Percentiles rank a stretch among this genome's conserved stretches.
These are phyloP conservation scores for Motacilla tschutschensis DNA, from an alignment of 2,113 vertebrate genomes.

Conservation along the genomic window DNA sequence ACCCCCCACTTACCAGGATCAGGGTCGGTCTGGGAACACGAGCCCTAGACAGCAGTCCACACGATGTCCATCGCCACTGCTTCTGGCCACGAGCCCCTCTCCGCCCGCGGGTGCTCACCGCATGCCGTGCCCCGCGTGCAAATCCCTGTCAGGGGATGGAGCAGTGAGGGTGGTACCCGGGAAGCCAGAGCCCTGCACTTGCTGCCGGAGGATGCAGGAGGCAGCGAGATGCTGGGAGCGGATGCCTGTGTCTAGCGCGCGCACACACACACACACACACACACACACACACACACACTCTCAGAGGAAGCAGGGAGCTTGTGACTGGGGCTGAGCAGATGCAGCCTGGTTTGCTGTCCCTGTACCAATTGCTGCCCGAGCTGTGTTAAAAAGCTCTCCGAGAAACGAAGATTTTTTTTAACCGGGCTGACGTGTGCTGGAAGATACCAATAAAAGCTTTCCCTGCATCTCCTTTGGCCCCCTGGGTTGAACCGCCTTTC, in stretches of 20 bases:
- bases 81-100: neutral
- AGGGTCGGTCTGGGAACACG: neutral
- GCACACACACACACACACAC: neutral
- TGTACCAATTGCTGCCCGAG: constrained; percentile 57
- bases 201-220: constrained; percentile 26
- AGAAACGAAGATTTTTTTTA: constrained; percentile 28
- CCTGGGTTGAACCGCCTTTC: neutral
- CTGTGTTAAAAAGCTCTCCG: constrained; percentile 41
- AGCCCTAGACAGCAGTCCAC: constrained; percentile 11
- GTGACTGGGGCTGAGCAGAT: constrained; percentile 36
- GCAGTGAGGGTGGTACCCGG: neutral
- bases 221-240: constrained; percentile 16
- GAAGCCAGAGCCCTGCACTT: constrained; percentile 12
- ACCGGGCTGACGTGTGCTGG: constrained; percentile 21
- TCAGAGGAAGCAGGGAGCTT: constrained; percentile 22
- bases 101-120: neutral
- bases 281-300: neutral
- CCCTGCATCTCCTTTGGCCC: constrained; percentile 10
- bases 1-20: neutral
- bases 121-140: neutral
- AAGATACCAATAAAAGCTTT: constrained; percentile 62
- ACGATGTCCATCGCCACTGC: neutral
- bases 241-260: constrained; percentile 19
- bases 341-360: constrained; percentile 41
- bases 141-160: neutral